Percentiles rank a stretch among this genome's conserved stretches.
phyloP scores from a whole-genome alignment of 2,113 vertebrate species.

The Thunnus thynnus region DNA sequence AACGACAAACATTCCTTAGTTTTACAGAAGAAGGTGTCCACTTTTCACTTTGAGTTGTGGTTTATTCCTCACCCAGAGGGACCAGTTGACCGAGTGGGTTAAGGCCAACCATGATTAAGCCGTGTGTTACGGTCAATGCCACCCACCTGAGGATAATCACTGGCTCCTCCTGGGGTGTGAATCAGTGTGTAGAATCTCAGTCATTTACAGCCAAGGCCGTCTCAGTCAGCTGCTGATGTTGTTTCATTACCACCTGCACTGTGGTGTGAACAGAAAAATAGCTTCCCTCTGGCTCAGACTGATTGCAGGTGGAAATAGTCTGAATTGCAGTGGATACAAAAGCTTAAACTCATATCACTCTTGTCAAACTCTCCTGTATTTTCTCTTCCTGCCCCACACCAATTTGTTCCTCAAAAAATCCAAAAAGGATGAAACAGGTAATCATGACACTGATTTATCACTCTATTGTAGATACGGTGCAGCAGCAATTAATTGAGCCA shows the following conservation, averaged over 20 bases:
- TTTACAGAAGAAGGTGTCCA: constrained; percentile 42
- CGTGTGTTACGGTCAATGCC: constrained; percentile 31
- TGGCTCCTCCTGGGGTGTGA: constrained; percentile 32
- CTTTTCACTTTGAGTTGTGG: constrained; percentile 40
- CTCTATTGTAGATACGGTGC: neutral
- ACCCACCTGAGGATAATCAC: constrained; percentile 63
- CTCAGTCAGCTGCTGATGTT: constrained; percentile 48
- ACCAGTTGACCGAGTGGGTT: constrained; percentile 7
- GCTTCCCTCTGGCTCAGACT: constrained; percentile 27
- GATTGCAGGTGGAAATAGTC: constrained; percentile 40
- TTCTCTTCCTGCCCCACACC: neutral
- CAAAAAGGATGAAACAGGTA: neutral
- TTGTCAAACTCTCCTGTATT: neutral
- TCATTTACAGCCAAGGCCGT: constrained; percentile 38
- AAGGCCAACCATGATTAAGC: constrained; percentile 54
- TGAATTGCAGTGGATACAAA: constrained; percentile 4
- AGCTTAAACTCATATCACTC: constrained; percentile 1
- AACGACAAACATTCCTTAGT: constrained; percentile 9
- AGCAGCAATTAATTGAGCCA: too few relatives aligned
- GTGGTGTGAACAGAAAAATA: constrained; percentile 57
- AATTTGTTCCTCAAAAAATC: neutral
- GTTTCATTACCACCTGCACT: constrained; percentile 72
- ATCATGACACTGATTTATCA: neutral
- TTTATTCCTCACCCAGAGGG: constrained; percentile 28
- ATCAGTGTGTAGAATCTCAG: constrained; percentile 53